A percentile compares a stretch with the other conserved stretches of the same genome.
phyloP scores from a whole-genome alignment of 2,888 invertebrate species.

The Drosophila kambysellisi region DNA sequence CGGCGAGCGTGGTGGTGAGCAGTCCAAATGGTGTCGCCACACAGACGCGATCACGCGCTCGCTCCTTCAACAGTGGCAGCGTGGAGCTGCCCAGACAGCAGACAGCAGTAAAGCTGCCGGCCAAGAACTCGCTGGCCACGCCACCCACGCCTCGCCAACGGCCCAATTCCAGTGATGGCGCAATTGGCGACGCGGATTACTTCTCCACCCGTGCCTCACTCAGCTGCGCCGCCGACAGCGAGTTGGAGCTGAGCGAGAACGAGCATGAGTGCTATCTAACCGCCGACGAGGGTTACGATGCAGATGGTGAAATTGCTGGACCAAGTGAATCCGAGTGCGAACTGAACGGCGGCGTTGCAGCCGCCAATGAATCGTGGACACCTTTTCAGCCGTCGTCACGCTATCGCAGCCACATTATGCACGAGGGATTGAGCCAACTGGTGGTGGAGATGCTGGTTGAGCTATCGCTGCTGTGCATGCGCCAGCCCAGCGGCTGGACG shows the following conservation, averaged over 20 bases:
- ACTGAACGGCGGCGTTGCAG: conserved; percentile 51
- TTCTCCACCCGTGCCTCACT: conserved; percentile 82
- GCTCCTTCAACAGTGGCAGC: conserved; percentile 67
- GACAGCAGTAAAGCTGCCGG: conserved; percentile 65
- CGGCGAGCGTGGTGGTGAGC: conserved; percentile 63
- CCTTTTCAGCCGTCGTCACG: conserved; percentile 83
- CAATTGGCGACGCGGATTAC: conserved; percentile 79
- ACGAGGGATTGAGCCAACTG: conserved; percentile 83
- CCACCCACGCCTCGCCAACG: conserved; percentile 67
- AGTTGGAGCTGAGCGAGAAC: conserved; percentile 83
- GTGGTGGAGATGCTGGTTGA: conserved; percentile 84
- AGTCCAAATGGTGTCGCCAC: conserved; percentile 51
- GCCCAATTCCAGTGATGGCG: conserved; percentile 72
- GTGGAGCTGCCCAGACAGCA: conserved; percentile 68
- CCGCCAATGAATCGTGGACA: conserved; percentile 73
- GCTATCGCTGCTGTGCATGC: conserved; percentile 79
- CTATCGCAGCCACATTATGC: conserved; percentile 83
- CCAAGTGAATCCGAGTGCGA: conserved; percentile 81
- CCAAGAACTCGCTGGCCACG: conserved; percentile 69
- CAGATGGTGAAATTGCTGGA: conserved; percentile 84
- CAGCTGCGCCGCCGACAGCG: conserved; percentile 82
- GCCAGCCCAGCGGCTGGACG: conserved; percentile 82
- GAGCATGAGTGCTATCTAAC: conserved; percentile 83
- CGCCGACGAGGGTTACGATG: conserved; percentile 85
- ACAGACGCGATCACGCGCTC: conserved; percentile 58